Base-by-base conservation (phyloP, 2,113 vertebrate species). In the Oncorhynchus tshawytscha region DNA sequence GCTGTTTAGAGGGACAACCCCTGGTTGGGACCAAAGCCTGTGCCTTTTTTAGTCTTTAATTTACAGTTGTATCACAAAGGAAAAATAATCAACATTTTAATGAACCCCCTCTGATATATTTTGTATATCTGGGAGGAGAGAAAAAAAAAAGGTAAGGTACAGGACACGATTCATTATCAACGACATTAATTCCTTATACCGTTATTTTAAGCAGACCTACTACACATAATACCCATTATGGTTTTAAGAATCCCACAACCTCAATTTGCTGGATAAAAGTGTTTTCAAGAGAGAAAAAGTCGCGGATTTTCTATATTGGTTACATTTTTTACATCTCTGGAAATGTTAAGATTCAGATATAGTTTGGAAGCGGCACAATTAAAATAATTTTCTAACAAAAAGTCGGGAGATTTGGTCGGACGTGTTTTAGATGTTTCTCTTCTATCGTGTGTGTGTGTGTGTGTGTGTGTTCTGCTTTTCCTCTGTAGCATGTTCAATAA, bases 11-110 rank as follows among this genome's bases (percentile, higher is more conserved):
- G 94, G 94, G 9, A 45, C 39, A 45, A 12, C 39, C 39, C 39
- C 39, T 45, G 39, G 51, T 95, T 96, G 94, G 97, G 97, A 98
- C 97, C 97, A 98, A 99, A 96, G 95, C 96, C 95, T 94, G 97
- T 99, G 97, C 96, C 97, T 94, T 48, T 60, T 34, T 45, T 45
- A 95, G 96, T 95, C n/a, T 62, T 62, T 11, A 1, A 62, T 62
- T 22, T 62, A n/a, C 59, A 62, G 39, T 62, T 62, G n/a, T n/a
- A 11, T 9, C 65, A 8, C 16, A 27, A 67, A 67, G 24, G 12
- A 70, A 70, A 49, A 70, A 49, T 2, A 48, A 49, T 34, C 11
- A 25, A 13, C 8, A 49, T 49, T 27, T 22, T 2, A 24, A 13
- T 18, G 3, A 18, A 45, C 9, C 39, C 5, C 5, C 31, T 22